phyloP scores from a whole-genome alignment of 2,888 invertebrate genomes.

The Tenodera sinensis region DNA sequence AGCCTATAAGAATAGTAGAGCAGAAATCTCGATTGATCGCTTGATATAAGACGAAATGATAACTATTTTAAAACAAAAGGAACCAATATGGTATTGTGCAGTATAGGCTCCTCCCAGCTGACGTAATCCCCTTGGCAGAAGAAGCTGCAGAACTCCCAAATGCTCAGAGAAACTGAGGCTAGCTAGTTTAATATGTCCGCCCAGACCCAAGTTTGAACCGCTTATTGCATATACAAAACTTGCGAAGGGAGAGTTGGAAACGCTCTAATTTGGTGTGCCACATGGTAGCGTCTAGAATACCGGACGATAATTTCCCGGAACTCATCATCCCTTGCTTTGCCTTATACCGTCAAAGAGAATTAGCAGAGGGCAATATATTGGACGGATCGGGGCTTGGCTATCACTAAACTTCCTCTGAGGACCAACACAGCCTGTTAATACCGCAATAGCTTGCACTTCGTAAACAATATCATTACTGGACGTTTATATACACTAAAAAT shows the following conservation, averaged over 20 bases:
- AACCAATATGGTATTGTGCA: neutral
- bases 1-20: too few relatives aligned
- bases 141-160: neutral
- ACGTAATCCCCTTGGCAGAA: neutral
- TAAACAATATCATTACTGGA: neutral
- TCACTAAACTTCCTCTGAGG: neutral
- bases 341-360: neutral
- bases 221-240: neutral
- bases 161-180: neutral
- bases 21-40: too few relatives aligned
- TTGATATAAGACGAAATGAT: too few relatives aligned
- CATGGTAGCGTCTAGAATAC: neutral
- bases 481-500: too few relatives aligned
- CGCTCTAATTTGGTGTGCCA: neutral
- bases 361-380: neutral
- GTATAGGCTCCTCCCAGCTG: neutral
- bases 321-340: neutral
- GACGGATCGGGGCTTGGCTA: neutral
- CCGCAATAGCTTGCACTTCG: neutral
- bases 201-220: neutral
- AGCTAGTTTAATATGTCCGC: neutral
- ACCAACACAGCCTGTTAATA: neutral
- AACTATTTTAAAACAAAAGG: too few relatives aligned
- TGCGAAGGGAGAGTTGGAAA: neutral
- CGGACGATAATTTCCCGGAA: neutral